Conservation (phyloP, 1,140 invertebrate species). For the Alviniconcha marisindica region DNA sequence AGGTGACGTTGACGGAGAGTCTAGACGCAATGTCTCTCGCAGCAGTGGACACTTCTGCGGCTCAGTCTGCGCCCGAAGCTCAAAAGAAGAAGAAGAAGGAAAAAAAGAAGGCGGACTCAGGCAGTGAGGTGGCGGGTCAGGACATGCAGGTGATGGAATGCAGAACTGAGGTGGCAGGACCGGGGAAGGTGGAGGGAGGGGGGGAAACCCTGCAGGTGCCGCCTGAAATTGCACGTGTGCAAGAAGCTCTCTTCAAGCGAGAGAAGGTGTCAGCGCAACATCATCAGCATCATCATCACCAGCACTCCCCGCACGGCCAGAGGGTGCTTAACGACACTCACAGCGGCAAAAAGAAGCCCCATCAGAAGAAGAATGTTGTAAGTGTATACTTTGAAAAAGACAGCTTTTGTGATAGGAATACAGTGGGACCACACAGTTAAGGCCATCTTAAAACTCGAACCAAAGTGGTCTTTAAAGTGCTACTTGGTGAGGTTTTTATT, state of each 20-base stretch:
- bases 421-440: too few relatives aligned
- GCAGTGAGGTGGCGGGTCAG: neutral
- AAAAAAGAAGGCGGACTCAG: constrained; percentile 1
- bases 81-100: constrained; percentile 29
- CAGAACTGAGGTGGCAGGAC: neutral
- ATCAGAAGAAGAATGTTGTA: constrained; percentile 14
- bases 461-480: neutral
- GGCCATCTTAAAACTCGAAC: neutral
- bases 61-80: neutral
- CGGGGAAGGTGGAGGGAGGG: neutral
- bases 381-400: neutral
- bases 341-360: neutral
- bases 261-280: neutral
- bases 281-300: neutral
- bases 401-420: neutral
- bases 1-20: neutral
- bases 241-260: neutral
- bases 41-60: neutral
- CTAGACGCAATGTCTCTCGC: neutral
- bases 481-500: neutral
- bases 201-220: neutral
- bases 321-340: neutral
- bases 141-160: neutral
- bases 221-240: too few relatives aligned
- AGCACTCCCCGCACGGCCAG: neutral